Evolutionary conservation across 2,113 vertebrate genomes (phyloP), one percentile per base, ranked within the genome.

Genomic region (Chamaea fasciata): DNA sequence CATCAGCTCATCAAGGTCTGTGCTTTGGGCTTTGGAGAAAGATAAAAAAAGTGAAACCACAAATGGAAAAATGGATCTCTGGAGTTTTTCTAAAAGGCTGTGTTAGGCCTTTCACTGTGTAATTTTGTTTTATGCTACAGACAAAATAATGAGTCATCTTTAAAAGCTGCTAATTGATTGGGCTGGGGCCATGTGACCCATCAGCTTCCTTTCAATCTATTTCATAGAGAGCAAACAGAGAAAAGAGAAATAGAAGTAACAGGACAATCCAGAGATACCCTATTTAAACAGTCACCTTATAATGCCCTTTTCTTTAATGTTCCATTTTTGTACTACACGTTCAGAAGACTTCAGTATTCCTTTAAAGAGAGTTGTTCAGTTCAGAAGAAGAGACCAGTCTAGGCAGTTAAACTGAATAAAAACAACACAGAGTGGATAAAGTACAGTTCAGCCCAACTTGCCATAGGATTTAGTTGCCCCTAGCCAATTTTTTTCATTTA

Each of bases 131-230:
- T 75, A 81, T 73, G 24, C 84, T 92, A 93, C 90, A 94, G 91
- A 95, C 49, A 89, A 94, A 96, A 92, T 68, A 95, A 39, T 95
- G 90, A 96, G 44, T 96, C 95, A 96, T 69, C 81, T 82, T 89
- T 73, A 81, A 92, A 94, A 94, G 90, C 73, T 76, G 70, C 59
- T 93, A 80, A 89, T 82, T 93, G 85, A 89, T 95, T 70, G 77
- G 87, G 57, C 49, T 91, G 63, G 31, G 16, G 65, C 83, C 71
- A 67, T 35, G 77, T 76, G 74, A 69, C 41, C 60, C 41, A 50
- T 81, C n/a, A 83, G 50, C 57, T 65, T 50, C 35, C 28, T 87
- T 82, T 83, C 63, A 56, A 87, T 60, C 8, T 21, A 41, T 71
- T 77, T 90, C 55, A 63, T n/a, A 31, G 35, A 0, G 0, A 91